Base-by-base conservation (phyloP, 2,888 invertebrate species). In the Drosophila peninsularis region DNA sequence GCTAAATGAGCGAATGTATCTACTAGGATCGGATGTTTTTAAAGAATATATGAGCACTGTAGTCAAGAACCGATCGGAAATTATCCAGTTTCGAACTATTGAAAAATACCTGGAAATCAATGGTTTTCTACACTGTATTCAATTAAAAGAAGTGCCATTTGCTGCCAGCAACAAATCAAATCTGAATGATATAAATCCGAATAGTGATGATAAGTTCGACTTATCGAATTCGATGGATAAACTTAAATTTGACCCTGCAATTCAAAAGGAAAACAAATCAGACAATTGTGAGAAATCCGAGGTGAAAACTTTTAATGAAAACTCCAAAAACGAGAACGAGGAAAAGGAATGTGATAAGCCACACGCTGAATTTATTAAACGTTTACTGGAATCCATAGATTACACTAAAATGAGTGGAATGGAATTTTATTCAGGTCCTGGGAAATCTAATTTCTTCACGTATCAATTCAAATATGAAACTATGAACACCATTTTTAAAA, bases 101-200 rank as follows among this genome's bases (percentile, higher is more conserved):
- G 45, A 30, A 30, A 30, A 47, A 47, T 47, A 47, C 11, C n/a
- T 47, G 6, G 11, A 47, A 47, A 47, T 47, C 3, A 47, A 47
- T 17, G 45, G 45, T 0, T 47, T 30, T 47, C 30, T 11, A 30
- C 5, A 17, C 5, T 30, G 1, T 17, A 17, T 30, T 30, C 3
- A 11, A 5, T 30, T 47, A 17, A 27, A 47, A 17, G 45, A 30
- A 21, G 6, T 1, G 0, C 14, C 7, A 4, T 3, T n/a, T 30
- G 27, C 5, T 11, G 24, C 2, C 24, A n/a, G 27, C n/a, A n/a
- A n/a, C 4, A 24, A 24, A n/a, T 10, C 24, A 24, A 4, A n/a
- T n/a, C 5, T 14, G 5, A n/a, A 11, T 45, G 3, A n/a, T 27
- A 3, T 17, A 17, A 11, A 4, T 45, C n/a, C 27, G 27, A 27